Evolutionary conservation across 2,113 vertebrate species (phyloP).

Genomic region (Bubo bubo): DNA sequence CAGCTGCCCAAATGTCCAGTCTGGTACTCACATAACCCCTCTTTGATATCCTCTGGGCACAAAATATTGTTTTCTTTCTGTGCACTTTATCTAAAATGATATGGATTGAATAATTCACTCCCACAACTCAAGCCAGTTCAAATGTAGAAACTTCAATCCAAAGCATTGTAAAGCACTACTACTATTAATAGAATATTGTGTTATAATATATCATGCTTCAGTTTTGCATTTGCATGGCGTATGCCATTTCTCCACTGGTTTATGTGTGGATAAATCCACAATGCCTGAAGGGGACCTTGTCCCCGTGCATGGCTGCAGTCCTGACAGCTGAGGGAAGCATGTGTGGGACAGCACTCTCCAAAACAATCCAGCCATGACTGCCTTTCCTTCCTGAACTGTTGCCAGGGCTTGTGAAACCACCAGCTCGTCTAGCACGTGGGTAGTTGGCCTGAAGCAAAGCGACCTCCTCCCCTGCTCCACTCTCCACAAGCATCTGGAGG

Average conservation of each 20-base stretch:
- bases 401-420: neutral
- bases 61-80: neutral
- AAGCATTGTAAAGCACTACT: neutral
- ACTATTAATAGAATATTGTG: neutral
- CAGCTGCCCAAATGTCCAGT: neutral
- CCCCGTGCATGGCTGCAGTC: neutral
- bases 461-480: neutral
- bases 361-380: neutral
- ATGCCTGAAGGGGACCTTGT: neutral
- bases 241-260: neutral
- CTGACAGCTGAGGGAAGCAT: neutral
- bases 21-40: neutral
- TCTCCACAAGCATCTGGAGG: neutral
- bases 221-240: neutral
- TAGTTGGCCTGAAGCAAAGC: neutral
- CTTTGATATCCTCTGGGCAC: neutral
- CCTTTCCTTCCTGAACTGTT: neutral
- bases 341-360: neutral
- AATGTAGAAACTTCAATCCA: neutral
- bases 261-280: neutral
- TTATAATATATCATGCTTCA: neutral
- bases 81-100: neutral
- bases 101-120: neutral
- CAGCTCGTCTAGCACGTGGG: neutral
- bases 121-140: neutral